Evolutionary conservation across 2,888 invertebrate species (phyloP).

Genomic region (Metallyticus violacea): DNA sequence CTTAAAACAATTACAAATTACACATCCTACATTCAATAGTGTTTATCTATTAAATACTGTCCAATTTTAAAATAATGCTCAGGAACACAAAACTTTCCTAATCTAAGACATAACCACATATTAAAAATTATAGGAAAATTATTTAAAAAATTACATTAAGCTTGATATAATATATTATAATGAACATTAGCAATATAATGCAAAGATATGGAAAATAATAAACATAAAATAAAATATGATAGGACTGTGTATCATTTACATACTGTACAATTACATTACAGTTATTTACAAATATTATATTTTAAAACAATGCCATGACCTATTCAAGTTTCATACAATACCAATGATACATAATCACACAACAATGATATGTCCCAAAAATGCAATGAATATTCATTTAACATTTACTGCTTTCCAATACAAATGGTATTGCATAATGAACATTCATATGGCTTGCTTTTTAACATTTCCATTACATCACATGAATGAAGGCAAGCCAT

Average conservation of each 20-base stretch:
- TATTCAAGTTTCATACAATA: constrained; percentile 22
- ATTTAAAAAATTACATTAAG: background rate
- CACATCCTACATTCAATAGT: background rate
- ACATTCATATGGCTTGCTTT: background rate
- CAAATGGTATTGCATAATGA: background rate
- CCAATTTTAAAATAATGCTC: background rate
- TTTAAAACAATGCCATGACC: background rate
- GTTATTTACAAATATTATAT: constrained; percentile 6
- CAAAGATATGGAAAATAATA: background rate
- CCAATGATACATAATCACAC: constrained; percentile 25
- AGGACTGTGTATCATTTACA: constrained; percentile 8
- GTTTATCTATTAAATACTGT: background rate
- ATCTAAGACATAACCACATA: background rate
- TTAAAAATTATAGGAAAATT: background rate
- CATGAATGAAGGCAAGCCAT: constrained; percentile 8
- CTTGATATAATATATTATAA: background rate
- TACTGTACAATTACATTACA: constrained; percentile 6
- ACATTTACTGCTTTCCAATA: constrained; percentile 7
- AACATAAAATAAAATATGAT: background rate
- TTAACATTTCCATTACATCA: constrained; percentile 2
- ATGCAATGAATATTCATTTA: constrained; percentile 12
- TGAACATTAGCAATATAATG: background rate
- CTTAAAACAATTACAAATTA: background rate
- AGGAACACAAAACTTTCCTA: background rate
- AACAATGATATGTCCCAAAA: constrained; percentile 28